Conservation (phyloP, 2,888 invertebrate species). For the Hermaeophaga mercurialis region DNA sequence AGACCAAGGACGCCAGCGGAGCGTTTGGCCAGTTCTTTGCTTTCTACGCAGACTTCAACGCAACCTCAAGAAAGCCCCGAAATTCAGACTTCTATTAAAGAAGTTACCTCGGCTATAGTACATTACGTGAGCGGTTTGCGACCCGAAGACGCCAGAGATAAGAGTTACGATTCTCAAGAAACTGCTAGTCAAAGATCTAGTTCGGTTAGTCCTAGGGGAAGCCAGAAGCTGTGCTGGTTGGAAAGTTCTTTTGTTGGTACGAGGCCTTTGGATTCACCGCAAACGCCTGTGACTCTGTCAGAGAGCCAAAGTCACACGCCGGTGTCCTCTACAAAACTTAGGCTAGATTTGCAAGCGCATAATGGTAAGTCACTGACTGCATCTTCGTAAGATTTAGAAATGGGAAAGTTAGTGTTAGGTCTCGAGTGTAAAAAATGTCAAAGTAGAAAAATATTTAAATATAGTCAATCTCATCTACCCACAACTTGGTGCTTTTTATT, state of each 20-base stretch:
- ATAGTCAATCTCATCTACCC: too few species aligned
- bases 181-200: slow-evolving; percentile 50
- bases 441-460: too few species aligned
- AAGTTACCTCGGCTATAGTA: slow-evolving; percentile 90
- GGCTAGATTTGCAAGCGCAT: slow-evolving; percentile 60
- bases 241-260: slow-evolving; percentile 91
- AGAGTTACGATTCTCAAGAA: slow-evolving; percentile 47
- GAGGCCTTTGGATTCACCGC: slow-evolving; percentile 83
- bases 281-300: slow-evolving; percentile 67
- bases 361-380: slow-evolving; percentile 60
- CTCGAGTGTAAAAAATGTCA: slow-evolving; percentile 15
- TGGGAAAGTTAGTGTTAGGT: background rate
- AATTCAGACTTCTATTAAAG: slow-evolving; percentile 86
- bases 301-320: slow-evolving; percentile 53
- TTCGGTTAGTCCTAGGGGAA: slow-evolving; percentile 62
- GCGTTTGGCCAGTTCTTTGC: slow-evolving; percentile 71
- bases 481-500: too few species aligned
- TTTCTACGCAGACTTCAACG: slow-evolving; percentile 57
- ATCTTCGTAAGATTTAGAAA: slow-evolving; percentile 33
- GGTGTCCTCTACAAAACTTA: slow-evolving; percentile 57
- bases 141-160: slow-evolving; percentile 57
- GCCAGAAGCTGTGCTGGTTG: slow-evolving; percentile 82
- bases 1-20: slow-evolving; percentile 85
- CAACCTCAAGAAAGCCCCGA: slow-evolving; percentile 60
- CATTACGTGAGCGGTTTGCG: slow-evolving; percentile 82